Percentiles rank a stretch among this genome's conserved stretches.
Evolutionary conservation across 2,113 vertebrate genomes (phyloP).

Genomic region (Catharus minimus): DNA sequence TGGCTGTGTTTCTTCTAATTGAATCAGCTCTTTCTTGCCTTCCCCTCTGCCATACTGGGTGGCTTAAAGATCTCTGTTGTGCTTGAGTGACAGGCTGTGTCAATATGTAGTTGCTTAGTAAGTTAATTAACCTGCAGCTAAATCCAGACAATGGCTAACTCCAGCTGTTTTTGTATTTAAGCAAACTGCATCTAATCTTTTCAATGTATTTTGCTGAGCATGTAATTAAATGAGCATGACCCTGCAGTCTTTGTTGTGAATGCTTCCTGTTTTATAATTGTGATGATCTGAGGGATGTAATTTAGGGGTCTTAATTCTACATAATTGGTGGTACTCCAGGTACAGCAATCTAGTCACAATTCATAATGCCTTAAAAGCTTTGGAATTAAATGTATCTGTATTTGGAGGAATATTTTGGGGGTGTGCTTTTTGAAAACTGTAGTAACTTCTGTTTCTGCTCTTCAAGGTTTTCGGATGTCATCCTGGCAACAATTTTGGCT

Average conservation of each 20-base stretch:
- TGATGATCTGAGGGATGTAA: conserved; percentile 49
- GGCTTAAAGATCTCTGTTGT: conserved; percentile 32
- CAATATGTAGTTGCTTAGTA: conserved; percentile 7
- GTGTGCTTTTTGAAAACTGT: background rate
- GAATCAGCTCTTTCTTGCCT: conserved; percentile 14
- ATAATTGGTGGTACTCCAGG: conserved; percentile 29
- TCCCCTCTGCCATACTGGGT: background rate
- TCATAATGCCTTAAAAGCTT: background rate
- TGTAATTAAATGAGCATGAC: conserved; percentile 72
- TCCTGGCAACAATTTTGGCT: conserved; percentile 96
- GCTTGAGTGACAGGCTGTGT: conserved; percentile 61
- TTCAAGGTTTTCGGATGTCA: conserved; percentile 94
- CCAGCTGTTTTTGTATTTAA: conserved; percentile 43
- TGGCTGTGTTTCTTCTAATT: background rate
- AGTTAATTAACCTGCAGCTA: conserved; percentile 52
- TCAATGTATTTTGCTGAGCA: conserved; percentile 57
- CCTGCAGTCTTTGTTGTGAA: conserved; percentile 57
- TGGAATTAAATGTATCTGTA: background rate
- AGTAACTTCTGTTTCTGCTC: background rate
- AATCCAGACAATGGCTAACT: conserved; percentile 52
- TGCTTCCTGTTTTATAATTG: conserved; percentile 64
- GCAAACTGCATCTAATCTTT: conserved; percentile 49
- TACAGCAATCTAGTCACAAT: background rate
- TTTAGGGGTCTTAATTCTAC: conserved; percentile 46
- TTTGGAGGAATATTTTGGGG: background rate